Evolutionary conservation across 2,797 vertebrate species (phyloP).

Genomic region (Eupleurogrammus muticus): DNA sequence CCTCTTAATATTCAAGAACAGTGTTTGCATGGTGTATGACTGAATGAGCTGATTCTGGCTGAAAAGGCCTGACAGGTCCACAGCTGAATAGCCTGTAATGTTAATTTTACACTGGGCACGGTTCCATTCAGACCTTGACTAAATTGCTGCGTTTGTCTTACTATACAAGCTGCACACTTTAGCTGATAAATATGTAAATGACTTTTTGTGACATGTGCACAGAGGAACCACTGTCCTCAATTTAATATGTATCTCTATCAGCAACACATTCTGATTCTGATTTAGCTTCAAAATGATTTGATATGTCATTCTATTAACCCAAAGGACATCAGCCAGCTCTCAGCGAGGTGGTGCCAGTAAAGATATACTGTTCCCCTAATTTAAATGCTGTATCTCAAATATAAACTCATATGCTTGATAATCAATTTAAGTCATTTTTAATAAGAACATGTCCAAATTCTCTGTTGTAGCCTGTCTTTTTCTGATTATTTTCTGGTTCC

Average conservation of each 20-base stretch:
- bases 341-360: neutral
- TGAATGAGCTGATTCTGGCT: constrained; percentile 59
- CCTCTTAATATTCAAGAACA: constrained; percentile 68
- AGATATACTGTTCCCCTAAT: neutral
- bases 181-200: constrained; percentile 49
- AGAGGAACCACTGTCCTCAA: constrained; percentile 4
- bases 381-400: neutral
- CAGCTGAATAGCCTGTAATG: constrained; percentile 40
- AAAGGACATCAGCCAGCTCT: neutral
- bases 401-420: neutral
- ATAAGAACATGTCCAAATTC: too few relatives aligned
- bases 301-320: neutral
- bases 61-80: constrained; percentile 27
- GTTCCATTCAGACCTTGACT: constrained; percentile 46
- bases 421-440: too few relatives aligned
- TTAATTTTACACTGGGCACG: constrained; percentile 36
- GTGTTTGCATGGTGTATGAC: constrained; percentile 39
- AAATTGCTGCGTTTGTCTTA: constrained; percentile 30
- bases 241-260: neutral
- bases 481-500: too few relatives aligned
- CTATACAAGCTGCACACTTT: constrained; percentile 24
- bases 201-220: constrained; percentile 3
- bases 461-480: too few relatives aligned
- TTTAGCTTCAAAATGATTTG: neutral
- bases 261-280: neutral